Percentiles rank a stretch among this genome's conserved stretches.
phyloP scores from a whole-genome alignment of 2,113 vertebrate genomes.

The Chionis minor region DNA sequence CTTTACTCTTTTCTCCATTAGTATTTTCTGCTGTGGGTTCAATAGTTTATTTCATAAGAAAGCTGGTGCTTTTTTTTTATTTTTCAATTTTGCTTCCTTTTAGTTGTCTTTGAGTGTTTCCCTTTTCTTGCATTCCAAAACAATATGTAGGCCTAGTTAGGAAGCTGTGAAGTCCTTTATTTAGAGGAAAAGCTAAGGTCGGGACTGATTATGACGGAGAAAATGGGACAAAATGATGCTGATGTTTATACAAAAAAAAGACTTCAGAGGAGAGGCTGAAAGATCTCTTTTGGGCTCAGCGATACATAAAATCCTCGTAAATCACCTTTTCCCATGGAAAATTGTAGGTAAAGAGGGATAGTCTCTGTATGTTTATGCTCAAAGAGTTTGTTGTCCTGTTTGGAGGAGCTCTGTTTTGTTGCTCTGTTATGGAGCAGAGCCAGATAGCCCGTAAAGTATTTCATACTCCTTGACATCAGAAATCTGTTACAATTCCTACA shows the following conservation, averaged over 20 bases:
- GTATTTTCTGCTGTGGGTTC: neutral
- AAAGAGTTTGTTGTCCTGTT: neutral
- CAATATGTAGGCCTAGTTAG: neutral
- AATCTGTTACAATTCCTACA: conserved; percentile 19
- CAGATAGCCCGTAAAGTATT: neutral
- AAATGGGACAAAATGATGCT: conserved; percentile 2
- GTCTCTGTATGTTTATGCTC: neutral
- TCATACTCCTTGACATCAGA: neutral
- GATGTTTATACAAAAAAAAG: neutral
- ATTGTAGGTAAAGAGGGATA: neutral
- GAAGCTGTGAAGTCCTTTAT: neutral
- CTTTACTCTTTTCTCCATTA: neutral
- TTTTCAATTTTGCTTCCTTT: neutral
- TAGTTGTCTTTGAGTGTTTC: neutral
- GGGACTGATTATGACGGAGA: neutral
- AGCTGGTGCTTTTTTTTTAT: neutral
- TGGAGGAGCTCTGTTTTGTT: neutral
- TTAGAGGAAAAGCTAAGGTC: neutral
- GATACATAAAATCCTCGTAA: neutral
- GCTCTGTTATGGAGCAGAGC: neutral
- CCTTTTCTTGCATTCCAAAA: neutral
- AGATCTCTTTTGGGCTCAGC: neutral
- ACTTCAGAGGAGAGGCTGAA: neutral
- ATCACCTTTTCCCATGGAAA: neutral
- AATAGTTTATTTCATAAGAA: neutral